Evolutionary conservation across 1,140 invertebrate species (phyloP), one percentile per base, ranked within the genome.

Genomic region (Trichoplusia ni): DNA sequence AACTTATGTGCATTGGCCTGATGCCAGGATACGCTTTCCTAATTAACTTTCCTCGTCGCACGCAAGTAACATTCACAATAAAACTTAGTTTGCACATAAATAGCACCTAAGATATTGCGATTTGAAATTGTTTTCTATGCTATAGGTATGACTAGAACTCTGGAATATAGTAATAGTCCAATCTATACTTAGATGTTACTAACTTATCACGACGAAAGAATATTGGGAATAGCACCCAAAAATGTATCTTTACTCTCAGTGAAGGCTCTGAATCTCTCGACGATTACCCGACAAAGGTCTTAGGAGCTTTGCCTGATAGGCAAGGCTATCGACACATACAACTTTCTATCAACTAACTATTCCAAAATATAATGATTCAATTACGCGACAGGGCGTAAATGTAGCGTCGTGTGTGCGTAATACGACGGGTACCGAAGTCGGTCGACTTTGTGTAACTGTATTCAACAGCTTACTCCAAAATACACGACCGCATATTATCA

Each of bases 401-500:
- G 1, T 27, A 58, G 31, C 16, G 16, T 44, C 2, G 18, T 29
- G n/a, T 37, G 21, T 38, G 8, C 9, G 40, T 38, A 27, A 53
- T 9, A 37, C 11, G 21, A 23, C 6, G 29, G 2, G 18, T 29
- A 53, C 49, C 33, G 13, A 11, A 53, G 16, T 11, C 53, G 38
- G 16, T 42, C 37, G 21, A 38, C 23, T 25, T 58, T 42, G 16
- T 16, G 3, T 60, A 60, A 60, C 40, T 23, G 56, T 60, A 47
- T 7, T 44, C 37, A 13, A n/a, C 13, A 27, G 13, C 7, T 38
- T 58, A 64, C 42, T 56, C 40, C 31, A 46, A 63, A 63, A 63
- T 49, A 40, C 35, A 68, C 25, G 64, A 63, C 44, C 60, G 53
- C 67, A 64, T 31, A 69, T 63, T 47, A 62, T 68, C 58, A 72